Base-by-base conservation (phyloP, 1,140 invertebrate genomes). In the Musca domestica region DNA sequence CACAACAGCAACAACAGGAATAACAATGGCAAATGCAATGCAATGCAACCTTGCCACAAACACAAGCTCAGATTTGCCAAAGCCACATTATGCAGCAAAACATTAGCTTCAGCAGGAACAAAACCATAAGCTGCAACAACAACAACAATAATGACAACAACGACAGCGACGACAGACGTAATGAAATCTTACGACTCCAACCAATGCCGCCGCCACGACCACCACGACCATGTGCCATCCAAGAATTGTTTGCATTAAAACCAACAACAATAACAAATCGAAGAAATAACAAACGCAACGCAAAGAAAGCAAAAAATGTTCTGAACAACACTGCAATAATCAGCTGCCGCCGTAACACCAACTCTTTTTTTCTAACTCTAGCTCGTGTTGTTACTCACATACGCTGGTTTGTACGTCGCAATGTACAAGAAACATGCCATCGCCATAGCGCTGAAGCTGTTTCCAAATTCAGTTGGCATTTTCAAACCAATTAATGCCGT, bases 401-500 rank as follows among this genome's bases (percentile, higher is more conserved):
- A 41, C 12, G 34, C 12, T 10, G 2, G 34, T 41, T 10, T 41
- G 34, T 41, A 41, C 34, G n/a, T n/a, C 56, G n/a, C 17, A 41
- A n/a, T 10, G n/a, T 61, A 3, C 3, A 34, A 34, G 7, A n/a
- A 61, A 61, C 56, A 61, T 61, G 56, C 56, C 19, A 61, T 34
- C n/a, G 12, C 10, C 34, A 41, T 10, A 2, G 34, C 6, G 34
- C 34, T 41, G 34, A 41, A 61, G 56, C 27, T 61, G 56, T 61
- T 61, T 61, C 56, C 56, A 61, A 61, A 61, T 61, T 61, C 56
- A 61, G 56, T 30, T 61, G 56, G 56, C 56, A 61, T 61, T 61
- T 61, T 61, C 34, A 20, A 61, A 61, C 56, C 56, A 61, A 61
- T 61, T 61, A 61, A 61, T 61, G 56, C 56, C 56, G 34, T 34